These are phyloP conservation scores for Pholis gunnellus DNA, from an alignment of 2,113 vertebrate genomes.

Conservation along the genomic window DNA sequence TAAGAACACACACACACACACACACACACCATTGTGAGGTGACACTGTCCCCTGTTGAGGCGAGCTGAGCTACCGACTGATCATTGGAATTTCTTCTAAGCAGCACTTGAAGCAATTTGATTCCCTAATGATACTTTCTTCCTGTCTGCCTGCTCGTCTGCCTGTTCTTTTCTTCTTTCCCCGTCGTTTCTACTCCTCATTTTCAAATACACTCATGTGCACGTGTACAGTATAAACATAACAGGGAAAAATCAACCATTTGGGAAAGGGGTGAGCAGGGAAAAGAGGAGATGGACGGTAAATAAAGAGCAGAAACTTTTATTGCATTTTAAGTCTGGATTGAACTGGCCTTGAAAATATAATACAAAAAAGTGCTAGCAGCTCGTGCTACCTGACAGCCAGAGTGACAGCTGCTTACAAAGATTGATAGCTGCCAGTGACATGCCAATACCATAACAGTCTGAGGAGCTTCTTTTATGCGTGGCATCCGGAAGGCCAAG, in stretches of 20 bases:
- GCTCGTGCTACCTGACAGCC: neutral
- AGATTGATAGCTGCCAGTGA: neutral
- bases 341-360: too few species aligned
- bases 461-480: neutral
- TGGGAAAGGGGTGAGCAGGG: neutral
- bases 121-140: conserved; percentile 18
- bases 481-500: neutral
- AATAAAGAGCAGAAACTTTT: neutral
- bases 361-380: too few species aligned
- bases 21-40: conserved; percentile 7
- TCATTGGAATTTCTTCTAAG: conserved; percentile 48
- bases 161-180: neutral
- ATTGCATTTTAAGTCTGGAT: neutral
- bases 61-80: conserved; percentile 13
- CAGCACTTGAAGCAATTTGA: conserved; percentile 40
- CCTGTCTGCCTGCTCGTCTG: conserved; percentile 28
- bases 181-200: neutral
- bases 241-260: neutral
- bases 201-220: neutral
- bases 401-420: neutral
- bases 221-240: neutral
- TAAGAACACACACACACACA: neutral
- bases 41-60: conserved; percentile 25
- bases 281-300: neutral
- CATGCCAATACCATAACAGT: neutral